Evolutionary conservation across 35 echinoderm and acorn worm species (phyloP), one percentile per base, ranked within the genome.

Genomic region (Heliocidaris tuberculata): DNA sequence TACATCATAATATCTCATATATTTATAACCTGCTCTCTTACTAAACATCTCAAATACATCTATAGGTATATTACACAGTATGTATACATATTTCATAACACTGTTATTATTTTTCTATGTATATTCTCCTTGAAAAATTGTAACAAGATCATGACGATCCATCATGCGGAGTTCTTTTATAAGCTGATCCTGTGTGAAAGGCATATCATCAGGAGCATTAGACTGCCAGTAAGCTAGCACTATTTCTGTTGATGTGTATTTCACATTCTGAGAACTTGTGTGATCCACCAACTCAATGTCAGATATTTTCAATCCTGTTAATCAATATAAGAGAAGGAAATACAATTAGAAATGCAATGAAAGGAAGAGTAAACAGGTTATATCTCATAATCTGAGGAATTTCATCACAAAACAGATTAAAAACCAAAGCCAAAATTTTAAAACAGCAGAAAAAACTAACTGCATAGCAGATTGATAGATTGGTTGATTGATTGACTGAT

Each of bases 201-300:
- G 91, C 91, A 93, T 93, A n/a, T 93, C 91, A 93, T 93, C 91
- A 21, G 48, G 47, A 30, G 48, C 29, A 48, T 93, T 49, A 31
- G 5, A 93, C 49, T 93, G 31, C 91, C 91, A 93, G 91, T 93
- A 93, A 31, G 91, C 91, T 93, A 93, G 29, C 50, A 93, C 91
- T 32, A 93, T 93, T 48, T 93, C 91, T 59, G 91, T 59, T 12
- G 91, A 32, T 15, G 87, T 89, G 9, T 13, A 89, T n/a, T 48
- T 89, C 2, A n/a, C 47, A 42, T n/a, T 89, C 48, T 42, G 7
- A 89, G 48, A 48, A 59, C 91, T 24, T 31, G 50, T 31, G 48
- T 93, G 24, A 31, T 93, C 50, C 10, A 93, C 50, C 29, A 93
- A 19, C 0, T 93, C 47, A 30, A 93, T 93, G 48, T 93, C 91